phyloP scores from a whole-genome alignment of 1,140 invertebrate species.

The Chymomyza costata region DNA sequence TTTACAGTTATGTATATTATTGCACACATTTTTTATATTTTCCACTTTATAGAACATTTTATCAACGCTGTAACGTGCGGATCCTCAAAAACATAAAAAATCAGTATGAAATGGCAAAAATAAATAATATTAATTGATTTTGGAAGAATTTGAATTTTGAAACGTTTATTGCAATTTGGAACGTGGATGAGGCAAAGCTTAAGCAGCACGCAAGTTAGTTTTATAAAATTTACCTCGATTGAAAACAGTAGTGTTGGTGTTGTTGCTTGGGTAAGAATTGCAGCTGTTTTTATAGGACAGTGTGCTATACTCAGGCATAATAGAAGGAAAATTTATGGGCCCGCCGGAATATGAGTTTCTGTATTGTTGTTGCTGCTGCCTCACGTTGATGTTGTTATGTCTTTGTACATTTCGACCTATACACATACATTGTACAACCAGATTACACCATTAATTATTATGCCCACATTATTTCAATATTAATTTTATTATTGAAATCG shows the following conservation, averaged over 20 bases:
- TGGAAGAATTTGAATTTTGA: neutral
- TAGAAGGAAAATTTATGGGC: constrained; percentile 34
- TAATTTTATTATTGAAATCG: no score
- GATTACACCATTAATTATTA: no score
- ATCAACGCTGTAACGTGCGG: no score
- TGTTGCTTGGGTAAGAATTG: no score
- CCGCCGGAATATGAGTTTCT: constrained; percentile 62
- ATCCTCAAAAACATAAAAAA: neutral
- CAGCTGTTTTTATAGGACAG: constrained; percentile 37
- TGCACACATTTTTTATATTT: no score
- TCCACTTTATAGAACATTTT: no score
- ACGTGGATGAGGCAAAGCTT: constrained; percentile 17
- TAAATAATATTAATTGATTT: neutral
- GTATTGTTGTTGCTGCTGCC: constrained; percentile 48
- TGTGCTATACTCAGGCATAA: constrained; percentile 49
- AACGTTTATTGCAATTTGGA: no score
- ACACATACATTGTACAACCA: constrained; percentile 22
- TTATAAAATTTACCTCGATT: constrained; percentile 57
- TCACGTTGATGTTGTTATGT: constrained; percentile 39
- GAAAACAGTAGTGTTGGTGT: constrained; percentile 31
- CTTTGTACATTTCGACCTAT: constrained; percentile 61
- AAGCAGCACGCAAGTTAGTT: constrained; percentile 16
- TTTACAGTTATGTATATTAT: no score
- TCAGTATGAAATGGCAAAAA: neutral
- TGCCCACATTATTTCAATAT: no score